Evolutionary conservation across 2,888 invertebrate species (phyloP), one percentile per base, ranked within the genome.

Genomic region (Eulithis testata): DNA sequence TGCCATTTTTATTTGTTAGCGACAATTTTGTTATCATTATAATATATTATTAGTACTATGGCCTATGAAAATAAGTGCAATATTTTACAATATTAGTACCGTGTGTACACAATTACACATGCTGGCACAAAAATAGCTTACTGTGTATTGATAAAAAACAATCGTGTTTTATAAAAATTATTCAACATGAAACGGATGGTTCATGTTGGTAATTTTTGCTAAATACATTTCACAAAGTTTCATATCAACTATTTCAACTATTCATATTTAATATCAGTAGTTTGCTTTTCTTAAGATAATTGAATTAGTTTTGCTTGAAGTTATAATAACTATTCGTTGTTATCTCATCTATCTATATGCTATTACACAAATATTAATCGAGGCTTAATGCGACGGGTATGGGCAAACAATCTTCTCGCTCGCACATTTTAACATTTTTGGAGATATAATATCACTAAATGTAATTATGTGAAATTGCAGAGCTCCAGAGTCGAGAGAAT

Each of bases 51-150:
- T 59, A 51, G 14, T 44, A 43, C 53, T 72, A 68, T 79, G 85
- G 84, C 84, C 83, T 85, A 84, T 71, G 66, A 61, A 72, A 53
- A 71, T 74, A 70, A 71, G 85, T 85, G 85, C 86, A 86, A 86
- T 86, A 86, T 78, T 75, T 65, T 68, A 63, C 50, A 59, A 53
- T 63, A 45, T 65, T 53, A 68, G 62, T 70, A 58, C 68, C 70
- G 44, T 51, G 49, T 54, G 36, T 74, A 74, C 69, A n/a, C n/a
- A n/a, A n/a, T n/a, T n/a, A n/a, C n/a, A 74, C 73, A 69, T 70
- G 66, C 66, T 75, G 70, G 80, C 83, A 83, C 81, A 82, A 83
- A 77, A 66, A 70, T 54, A 67, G 66, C 70, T 72, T 74, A 72
- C 67, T 59, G 53, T 59, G 53, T 55, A 57, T 21, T 21, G 4